phyloP scores from a whole-genome alignment of 1,140 invertebrate species.

The Stenopsyche tienmushanensis region DNA sequence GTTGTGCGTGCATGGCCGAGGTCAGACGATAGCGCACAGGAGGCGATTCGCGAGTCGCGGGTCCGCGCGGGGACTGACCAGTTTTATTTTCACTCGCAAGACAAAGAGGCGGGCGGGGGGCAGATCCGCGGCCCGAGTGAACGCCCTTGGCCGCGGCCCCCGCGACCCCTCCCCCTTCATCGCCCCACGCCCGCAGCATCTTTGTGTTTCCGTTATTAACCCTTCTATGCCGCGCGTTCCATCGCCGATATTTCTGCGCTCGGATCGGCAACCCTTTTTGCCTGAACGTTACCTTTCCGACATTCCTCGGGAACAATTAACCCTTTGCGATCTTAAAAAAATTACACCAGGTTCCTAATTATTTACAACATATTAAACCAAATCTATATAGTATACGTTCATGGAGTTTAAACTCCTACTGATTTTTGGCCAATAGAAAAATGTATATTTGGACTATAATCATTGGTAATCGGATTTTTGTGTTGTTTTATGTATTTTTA shows the following conservation, averaged over 20 bases:
- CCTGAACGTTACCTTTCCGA: no score
- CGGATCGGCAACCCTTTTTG: background rate
- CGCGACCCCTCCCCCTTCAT: constrained; percentile 47
- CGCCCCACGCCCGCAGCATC: constrained; percentile 35
- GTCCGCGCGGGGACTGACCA: constrained; percentile 47
- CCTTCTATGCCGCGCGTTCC: constrained; percentile 20
- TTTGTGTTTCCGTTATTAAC: constrained; percentile 39
- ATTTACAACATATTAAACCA: no score
- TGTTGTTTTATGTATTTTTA: no score
- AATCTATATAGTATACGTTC: no score
- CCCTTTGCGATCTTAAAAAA: no score
- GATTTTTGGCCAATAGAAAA: no score
- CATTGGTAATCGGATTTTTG: no score
- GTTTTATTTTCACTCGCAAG: constrained; percentile 14
- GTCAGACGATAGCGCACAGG: constrained; percentile 3
- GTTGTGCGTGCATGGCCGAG: background rate
- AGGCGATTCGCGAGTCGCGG: constrained; percentile 41
- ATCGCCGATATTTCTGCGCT: background rate
- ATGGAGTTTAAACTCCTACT: no score
- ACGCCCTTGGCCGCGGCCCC: constrained; percentile 44
- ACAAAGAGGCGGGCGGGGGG: constrained; percentile 42
- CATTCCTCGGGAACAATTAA: no score
- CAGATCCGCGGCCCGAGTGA: constrained; percentile 45
- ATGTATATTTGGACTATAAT: no score
- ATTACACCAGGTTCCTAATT: no score